Percentiles rank a stretch among this genome's conserved stretches.
Evolutionary conservation across 2,113 vertebrate species (phyloP).

Genomic region (Hyla sarda): DNA sequence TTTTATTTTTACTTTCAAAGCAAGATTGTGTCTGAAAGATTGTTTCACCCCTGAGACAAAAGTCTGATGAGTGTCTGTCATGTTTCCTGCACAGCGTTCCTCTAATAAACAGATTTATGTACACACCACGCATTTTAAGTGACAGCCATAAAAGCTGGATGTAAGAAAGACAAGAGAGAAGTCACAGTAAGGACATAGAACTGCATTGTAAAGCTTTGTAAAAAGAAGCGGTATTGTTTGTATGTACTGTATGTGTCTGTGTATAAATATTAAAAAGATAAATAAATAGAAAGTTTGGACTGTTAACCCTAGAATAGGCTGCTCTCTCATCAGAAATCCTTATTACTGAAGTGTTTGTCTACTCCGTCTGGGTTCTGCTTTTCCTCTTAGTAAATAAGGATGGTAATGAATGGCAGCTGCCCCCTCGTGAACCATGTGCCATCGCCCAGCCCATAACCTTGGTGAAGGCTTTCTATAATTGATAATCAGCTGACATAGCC

Average conservation of each 20-base stretch:
- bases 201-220: neutral
- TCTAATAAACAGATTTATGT: constrained; percentile 24
- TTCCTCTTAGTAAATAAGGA: neutral
- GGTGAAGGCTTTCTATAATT: constrained; percentile 84
- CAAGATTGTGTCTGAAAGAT: neutral
- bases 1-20: constrained; percentile 7
- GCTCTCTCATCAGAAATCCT: neutral
- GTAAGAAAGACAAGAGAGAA: neutral
- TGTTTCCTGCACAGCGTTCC: neutral
- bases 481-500: constrained; percentile 77
- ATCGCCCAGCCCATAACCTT: constrained; percentile 72
- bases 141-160: neutral
- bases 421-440: constrained; percentile 37
- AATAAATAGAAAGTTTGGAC: neutral
- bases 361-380: neutral
- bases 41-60: constrained; percentile 16
- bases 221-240: no score
- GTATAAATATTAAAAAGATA: no score
- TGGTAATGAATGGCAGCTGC: neutral
- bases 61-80: constrained; percentile 20
- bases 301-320: neutral
- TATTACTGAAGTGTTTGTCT: neutral
- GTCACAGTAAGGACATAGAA: neutral
- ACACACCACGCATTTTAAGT: constrained; percentile 1
- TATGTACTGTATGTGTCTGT: no score